phyloP scores from a whole-genome alignment of 2,113 vertebrate species.

The Danionella cerebrum region DNA sequence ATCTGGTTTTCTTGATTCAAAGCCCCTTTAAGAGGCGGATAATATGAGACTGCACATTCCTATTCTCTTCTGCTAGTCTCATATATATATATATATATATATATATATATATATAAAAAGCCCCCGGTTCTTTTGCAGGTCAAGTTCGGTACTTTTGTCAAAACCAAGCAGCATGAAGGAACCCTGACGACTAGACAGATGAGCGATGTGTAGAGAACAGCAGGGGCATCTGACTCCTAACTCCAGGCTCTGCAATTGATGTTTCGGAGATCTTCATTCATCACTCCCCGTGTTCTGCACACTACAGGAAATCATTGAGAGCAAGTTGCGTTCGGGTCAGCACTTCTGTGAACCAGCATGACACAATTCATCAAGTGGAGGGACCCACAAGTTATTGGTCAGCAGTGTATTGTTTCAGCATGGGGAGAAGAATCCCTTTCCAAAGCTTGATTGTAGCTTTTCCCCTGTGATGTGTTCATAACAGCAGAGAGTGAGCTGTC shows the following conservation, averaged over 20 bases:
- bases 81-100: too few relatives aligned
- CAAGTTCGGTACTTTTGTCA: background rate
- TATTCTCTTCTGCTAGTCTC: too few relatives aligned
- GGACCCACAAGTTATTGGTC: constrained; percentile 34
- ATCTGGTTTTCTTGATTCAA: too few relatives aligned
- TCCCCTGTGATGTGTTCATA: constrained; percentile 41
- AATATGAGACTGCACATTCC: too few relatives aligned
- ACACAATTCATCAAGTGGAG: constrained; percentile 42
- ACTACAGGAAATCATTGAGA: constrained; percentile 47
- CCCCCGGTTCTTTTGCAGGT: background rate
- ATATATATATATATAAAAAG: too few relatives aligned
- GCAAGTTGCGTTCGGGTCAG: constrained; percentile 42
- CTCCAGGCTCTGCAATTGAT: constrained; percentile 47
- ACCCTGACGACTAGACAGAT: background rate
- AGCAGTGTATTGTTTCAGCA: constrained; percentile 35
- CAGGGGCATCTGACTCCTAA: too few relatives aligned
- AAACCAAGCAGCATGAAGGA: background rate
- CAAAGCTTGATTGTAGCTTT: constrained; percentile 1
- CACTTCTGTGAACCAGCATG: constrained; percentile 38
- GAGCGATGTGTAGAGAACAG: too few relatives aligned
- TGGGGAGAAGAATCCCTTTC: constrained; percentile 13
- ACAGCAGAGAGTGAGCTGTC: constrained; percentile 28
- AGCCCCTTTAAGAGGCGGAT: too few relatives aligned
- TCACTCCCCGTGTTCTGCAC: constrained; percentile 52
- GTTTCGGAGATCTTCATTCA: constrained; percentile 47